Evolutionary conservation across 2,888 invertebrate species (phyloP), one percentile per base, ranked within the genome.

Genomic region (Trilocha varians): DNA sequence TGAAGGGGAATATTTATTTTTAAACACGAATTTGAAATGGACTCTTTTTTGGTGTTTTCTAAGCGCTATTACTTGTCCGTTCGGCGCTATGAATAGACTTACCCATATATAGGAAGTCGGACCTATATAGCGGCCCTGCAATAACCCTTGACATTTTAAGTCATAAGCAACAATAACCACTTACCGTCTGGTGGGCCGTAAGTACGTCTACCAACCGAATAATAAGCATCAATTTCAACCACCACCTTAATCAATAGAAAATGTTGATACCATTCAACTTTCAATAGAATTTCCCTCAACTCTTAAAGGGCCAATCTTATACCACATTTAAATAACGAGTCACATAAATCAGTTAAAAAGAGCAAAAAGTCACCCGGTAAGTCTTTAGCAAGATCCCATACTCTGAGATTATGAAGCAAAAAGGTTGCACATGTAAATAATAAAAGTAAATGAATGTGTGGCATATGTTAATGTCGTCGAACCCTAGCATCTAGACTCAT

Each of bases 391-490:
- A 42, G 43, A 25, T 42, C 42, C 34, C 34, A 35, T 32, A 25
- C 44, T 48, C 57, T 48, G 62, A 63, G 59, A 65, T 64, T 59
- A 64, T 46, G 51, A 45, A 53, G 57, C 53, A 59, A 57, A 59
- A 65, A 57, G 56, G 54, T 65, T 48, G 62, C 72, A 71, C 64
- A 71, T 71, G 70, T 59, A 69, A 69, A 67, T 66, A 63, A 61
- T 58, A 64, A 64, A 52, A 43, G 45, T 62, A 57, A 68, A 72
- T 73, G 77, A 77, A 72, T 64, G 62, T 47, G 53, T 58, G 65
- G 70, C 78, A 76, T 69, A 61, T 77, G 77, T 65, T 50, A 44
- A 43, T 62, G 70, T 69, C 71, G 45, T 44, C 52, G 70, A 71
- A 64, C 70, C 50, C 45, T 62, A 63, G 61, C 34, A 32, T 42